Percentiles rank a stretch among this genome's conserved stretches.
Evolutionary conservation across 2,888 invertebrate genomes (phyloP).

Genomic region (Agrenia bidenticulata): DNA sequence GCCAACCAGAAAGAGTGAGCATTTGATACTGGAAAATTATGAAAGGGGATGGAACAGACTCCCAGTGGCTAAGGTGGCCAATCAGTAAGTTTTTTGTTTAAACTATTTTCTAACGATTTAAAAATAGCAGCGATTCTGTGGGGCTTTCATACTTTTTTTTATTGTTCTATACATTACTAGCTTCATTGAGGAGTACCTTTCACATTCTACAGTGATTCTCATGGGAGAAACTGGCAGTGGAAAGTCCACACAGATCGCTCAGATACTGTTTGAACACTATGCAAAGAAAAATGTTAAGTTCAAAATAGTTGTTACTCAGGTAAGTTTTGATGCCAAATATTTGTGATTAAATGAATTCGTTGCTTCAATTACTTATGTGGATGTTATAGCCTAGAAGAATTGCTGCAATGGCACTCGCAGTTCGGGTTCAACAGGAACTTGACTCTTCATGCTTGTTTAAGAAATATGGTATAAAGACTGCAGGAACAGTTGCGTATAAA

Average conservation of each 20-base stretch:
- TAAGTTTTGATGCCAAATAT: slow-evolving; percentile 1
- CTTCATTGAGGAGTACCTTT: no score
- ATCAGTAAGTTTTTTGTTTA: no score
- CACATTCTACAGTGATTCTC: slow-evolving; percentile 65
- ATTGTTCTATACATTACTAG: no score
- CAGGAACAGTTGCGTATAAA: slow-evolving; percentile 66
- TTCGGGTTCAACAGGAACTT: slow-evolving; percentile 62
- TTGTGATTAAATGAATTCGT: slow-evolving; percentile 20
- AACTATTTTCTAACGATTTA: no score
- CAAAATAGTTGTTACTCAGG: background rate
- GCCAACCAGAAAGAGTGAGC: no score
- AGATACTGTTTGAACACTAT: slow-evolving; percentile 66
- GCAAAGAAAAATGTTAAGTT: background rate
- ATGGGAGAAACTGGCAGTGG: slow-evolving; percentile 99
- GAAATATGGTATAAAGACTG: slow-evolving; percentile 53
- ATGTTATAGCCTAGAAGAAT: slow-evolving; percentile 33
- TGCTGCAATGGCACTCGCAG: slow-evolving; percentile 53
- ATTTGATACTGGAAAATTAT: no score
- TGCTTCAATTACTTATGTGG: background rate
- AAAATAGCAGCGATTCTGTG: no score
- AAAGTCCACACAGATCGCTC: slow-evolving; percentile 99
- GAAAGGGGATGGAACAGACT: no score
- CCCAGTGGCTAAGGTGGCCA: no score
- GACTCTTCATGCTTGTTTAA: slow-evolving; percentile 51
- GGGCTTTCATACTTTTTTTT: no score